Evolutionary conservation across 2,113 vertebrate species (phyloP), one percentile per base, ranked within the genome.

Genomic region (Mesitornis unicolor): DNA sequence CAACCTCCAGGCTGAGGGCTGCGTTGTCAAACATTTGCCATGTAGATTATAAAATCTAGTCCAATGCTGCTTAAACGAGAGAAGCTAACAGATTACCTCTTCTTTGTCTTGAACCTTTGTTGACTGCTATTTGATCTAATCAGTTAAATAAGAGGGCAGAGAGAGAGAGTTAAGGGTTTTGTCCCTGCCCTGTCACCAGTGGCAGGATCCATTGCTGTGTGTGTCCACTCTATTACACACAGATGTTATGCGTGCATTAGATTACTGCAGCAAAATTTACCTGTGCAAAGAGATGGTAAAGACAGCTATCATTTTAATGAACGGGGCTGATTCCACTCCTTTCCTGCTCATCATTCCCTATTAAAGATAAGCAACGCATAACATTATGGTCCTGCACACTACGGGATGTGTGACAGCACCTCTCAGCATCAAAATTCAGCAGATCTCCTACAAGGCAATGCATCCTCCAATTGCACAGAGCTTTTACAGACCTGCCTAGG

Each of bases 341-440:
- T 89, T 57, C 50, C 40, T 64, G 21, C 53, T 57, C 22, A 6
- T n/a, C 59, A 53, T 80, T 56, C 25, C 28, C 36, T 38, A 1
- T 29, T 42, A 79, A 53, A 54, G 40, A 71, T 25, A 69, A 71
- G 9, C 53, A 64, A 38, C 36, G 43, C 11, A 2, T 4, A 83
- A 75, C 60, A 79, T 20, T 14, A 16, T 8, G 36, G 10, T 53
- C 31, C 63, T 65, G 7, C 22, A 11, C 16, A 5, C 13, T 25
- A 31, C 71, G 38, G 31, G 8, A 2, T 14, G 16, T 50, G 22
- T 2, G 21, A 47, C 33, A 68, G 25, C 51, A 75, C 33, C 8
- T 68, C 80, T 77, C 35, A 24, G 15, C 40, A 90, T 60, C 48
- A 92, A 78, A 68, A 90, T 94, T 71, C 87, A 89, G 38, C 79